A percentile compares a stretch with the other conserved stretches of the same genome.
phyloP scores from a whole-genome alignment of 2,113 vertebrate genomes.

The Anoplopoma fimbria region DNA sequence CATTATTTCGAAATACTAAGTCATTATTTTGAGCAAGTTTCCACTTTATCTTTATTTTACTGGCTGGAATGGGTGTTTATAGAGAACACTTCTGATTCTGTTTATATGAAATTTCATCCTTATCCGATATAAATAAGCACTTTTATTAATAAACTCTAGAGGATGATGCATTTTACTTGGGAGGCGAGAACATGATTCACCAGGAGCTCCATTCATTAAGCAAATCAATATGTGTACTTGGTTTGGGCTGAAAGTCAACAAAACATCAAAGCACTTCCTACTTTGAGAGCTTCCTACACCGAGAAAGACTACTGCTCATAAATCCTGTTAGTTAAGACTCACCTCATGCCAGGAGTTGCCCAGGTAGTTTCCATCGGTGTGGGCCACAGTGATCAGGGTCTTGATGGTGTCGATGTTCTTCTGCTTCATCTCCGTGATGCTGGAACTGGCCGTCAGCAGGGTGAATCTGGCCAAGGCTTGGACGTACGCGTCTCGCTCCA shows the following conservation, averaged over 20 bases:
- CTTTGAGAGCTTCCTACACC: background rate
- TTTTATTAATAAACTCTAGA: background rate
- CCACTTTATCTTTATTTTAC: background rate
- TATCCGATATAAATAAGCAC: background rate
- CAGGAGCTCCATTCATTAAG: background rate
- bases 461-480: conserved; percentile 97
- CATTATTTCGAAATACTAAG: too few relatives aligned
- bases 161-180: background rate
- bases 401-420: conserved; percentile 99
- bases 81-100: background rate
- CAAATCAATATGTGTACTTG: too few relatives aligned
- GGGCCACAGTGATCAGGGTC: conserved; percentile 97
- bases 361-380: conserved; percentile 97
- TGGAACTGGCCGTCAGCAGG: conserved; percentile 95
- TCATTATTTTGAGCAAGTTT: background rate
- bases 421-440: conserved; percentile 99
- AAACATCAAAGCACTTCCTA: background rate
- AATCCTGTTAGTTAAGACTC: background rate
- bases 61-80: background rate
- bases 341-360: conserved; percentile 99
- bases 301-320: background rate
- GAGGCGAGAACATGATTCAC: background rate
- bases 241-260: background rate
- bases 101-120: background rate
- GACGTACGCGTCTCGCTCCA: conserved; percentile 96